phyloP scores from a whole-genome alignment of 2,113 vertebrate species.

The Hydrochoerus hydrochaeris region DNA sequence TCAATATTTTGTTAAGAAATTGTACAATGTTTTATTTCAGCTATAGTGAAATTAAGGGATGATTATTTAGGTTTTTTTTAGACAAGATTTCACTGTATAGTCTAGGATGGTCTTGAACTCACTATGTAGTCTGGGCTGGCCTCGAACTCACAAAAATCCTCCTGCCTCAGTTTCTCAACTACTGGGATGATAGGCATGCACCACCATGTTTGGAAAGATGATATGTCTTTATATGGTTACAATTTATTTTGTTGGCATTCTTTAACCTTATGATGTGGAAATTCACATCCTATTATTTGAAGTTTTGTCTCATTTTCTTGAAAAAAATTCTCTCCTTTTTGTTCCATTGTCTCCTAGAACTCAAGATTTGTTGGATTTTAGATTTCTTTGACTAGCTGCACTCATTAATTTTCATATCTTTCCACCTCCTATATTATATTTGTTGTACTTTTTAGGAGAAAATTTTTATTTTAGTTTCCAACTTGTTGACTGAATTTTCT shows the following conservation, averaged over 20 bases:
- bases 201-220: neutral
- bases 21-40: constrained; percentile 14
- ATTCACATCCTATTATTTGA: neutral
- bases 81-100: neutral
- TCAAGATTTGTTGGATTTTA: neutral
- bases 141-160: neutral
- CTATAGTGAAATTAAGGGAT: neutral
- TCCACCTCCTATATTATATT: neutral
- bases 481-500: neutral
- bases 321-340: neutral
- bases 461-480: constrained; percentile 9
- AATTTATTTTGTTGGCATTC: neutral
- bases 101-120: neutral
- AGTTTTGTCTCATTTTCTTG: neutral
- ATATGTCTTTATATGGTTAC: neutral
- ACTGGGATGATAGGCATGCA: neutral
- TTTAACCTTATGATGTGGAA: neutral
- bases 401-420: neutral
- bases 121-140: neutral
- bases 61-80: neutral
- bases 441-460: neutral
- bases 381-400: neutral
- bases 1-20: neutral
- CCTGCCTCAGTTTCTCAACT: neutral
- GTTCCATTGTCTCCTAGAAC: neutral